Evolutionary conservation across 2,797 vertebrate species (phyloP), one percentile per base, ranked within the genome.

Genomic region (Microcaecilia unicolor): DNA sequence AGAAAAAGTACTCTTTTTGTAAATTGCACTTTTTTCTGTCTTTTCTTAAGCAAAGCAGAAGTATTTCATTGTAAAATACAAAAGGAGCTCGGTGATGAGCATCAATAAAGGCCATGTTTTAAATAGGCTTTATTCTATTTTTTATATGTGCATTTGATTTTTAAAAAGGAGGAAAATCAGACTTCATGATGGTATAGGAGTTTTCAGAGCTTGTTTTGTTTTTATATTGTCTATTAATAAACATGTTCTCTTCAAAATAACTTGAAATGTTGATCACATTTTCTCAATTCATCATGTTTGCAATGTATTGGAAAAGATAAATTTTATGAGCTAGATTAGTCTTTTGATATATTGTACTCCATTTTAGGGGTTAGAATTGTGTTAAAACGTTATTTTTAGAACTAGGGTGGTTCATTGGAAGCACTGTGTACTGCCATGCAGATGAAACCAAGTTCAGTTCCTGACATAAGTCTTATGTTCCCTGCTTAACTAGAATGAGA

Each of bases 91-190:
- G 72, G 70, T 58, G 70, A 68, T 64, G 69, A 81, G 90, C 72
- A 78, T 85, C 87, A 95, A 94, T 92, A 96, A 98, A 95, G 85
- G 78, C 81, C 61, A 63, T 76, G 78, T 87, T 92, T 92, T 87
- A 86, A 92, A 88, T 71, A 82, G 85, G 74, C 62, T 74, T 72
- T 72, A n/a, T n/a, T n/a, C n/a, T 28, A 64, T 46, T 51, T 78
- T 77, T 70, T 64, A 59, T 72, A 76, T 46, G 70, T 67, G 32
- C 53, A 48, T 55, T 65, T 57, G 40, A 51, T 18, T 18, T 44
- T 35, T 52, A 55, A 49, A 39, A 15, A 64, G 44, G 37, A 74
- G 58, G 56, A 56, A 70, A 51, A 44, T 52, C 30, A 56, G 41
- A 39, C 50, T 64, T 61, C 55, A 34, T 25, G 39, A 41, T 24